A percentile compares a stretch with the other conserved stretches of the same genome.
phyloP scores from a whole-genome alignment of 2,113 vertebrate species.

The Pygoscelis adeliae region DNA sequence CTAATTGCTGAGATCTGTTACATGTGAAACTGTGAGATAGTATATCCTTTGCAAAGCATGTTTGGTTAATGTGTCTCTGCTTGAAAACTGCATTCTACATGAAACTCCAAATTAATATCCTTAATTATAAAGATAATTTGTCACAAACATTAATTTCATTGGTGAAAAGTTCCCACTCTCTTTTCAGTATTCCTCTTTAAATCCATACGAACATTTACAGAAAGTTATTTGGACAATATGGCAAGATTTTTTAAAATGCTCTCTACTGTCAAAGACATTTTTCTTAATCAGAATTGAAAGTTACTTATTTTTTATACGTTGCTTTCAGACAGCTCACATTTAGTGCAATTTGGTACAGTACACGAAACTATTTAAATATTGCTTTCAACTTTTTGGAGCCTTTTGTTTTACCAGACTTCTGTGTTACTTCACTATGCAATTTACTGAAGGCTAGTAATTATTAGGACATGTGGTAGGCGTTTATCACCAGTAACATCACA shows the following conservation, averaged over 20 bases:
- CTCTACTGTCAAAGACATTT: not conserved
- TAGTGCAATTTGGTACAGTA: slow-evolving; percentile 38
- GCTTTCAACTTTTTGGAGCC: slow-evolving; percentile 68
- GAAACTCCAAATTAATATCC: not conserved
- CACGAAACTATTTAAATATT: slow-evolving; percentile 56
- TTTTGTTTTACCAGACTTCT: slow-evolving; percentile 71
- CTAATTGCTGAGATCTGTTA: not conserved
- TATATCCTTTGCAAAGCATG: not conserved
- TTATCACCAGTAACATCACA: slow-evolving; percentile 75
- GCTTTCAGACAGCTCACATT: slow-evolving; percentile 6
- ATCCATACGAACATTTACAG: not conserved
- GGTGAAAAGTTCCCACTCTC: not conserved
- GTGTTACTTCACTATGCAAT: slow-evolving; percentile 66
- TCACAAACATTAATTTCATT: not conserved
- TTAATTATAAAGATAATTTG: not conserved
- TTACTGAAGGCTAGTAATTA: slow-evolving; percentile 82
- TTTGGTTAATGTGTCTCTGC: not conserved
- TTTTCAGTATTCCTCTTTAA: not conserved
- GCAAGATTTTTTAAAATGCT: not conserved
- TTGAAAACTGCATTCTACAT: not conserved
- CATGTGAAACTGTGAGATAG: not conserved
- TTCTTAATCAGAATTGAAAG: not conserved
- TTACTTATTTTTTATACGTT: slow-evolving; percentile 20
- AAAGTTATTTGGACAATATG: not conserved
- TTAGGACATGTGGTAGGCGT: slow-evolving; percentile 73